These are phyloP conservation scores for Dendrolimus kikuchii DNA, from an alignment of 1,140 invertebrate genomes.

Conservation along the genomic window DNA sequence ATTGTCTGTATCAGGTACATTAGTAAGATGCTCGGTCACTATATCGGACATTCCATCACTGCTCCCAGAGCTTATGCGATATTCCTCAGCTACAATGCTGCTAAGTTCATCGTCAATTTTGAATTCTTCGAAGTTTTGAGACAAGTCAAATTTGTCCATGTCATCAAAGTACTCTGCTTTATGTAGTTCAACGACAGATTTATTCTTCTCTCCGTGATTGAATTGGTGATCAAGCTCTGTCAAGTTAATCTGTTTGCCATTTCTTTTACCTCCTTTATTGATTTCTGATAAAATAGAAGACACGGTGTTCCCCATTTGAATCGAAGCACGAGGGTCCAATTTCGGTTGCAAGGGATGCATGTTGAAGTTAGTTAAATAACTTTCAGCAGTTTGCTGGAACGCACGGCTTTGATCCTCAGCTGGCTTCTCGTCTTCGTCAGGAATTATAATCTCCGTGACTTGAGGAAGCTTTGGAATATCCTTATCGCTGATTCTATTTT, in stretches of 20 bases:
- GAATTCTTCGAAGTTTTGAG: constrained; percentile 86
- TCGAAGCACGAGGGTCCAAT: constrained; percentile 64
- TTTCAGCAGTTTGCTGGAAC: constrained; percentile 42
- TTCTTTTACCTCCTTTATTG: constrained; percentile 66
- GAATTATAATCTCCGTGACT: constrained; percentile 76
- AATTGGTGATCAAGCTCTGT: constrained; percentile 63
- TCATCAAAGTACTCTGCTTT: constrained; percentile 63
- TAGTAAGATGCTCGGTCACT: constrained; percentile 52
- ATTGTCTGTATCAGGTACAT: constrained; percentile 46
- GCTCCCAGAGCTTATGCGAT: constrained; percentile 71
- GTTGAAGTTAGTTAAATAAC: constrained; percentile 54
- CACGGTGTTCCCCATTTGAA: constrained; percentile 74
- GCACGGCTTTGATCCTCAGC: constrained; percentile 41
- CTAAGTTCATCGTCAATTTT: constrained; percentile 84
- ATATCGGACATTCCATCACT: constrained; percentile 75
- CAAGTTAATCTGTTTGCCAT: constrained; percentile 55
- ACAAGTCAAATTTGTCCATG: constrained; percentile 76
- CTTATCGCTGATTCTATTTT: constrained; percentile 70
- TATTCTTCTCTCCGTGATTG: constrained; percentile 40
- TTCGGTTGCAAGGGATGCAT: constrained; percentile 60
- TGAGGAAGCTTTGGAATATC: constrained; percentile 76
- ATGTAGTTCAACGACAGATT: constrained; percentile 38
- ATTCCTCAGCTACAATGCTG: constrained; percentile 71
- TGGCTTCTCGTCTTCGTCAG: constrained; percentile 72
- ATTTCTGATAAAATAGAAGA: constrained; percentile 75